Evolutionary conservation across 2,113 vertebrate genomes (phyloP).

Genomic region (Saimiri boliviensis): DNA sequence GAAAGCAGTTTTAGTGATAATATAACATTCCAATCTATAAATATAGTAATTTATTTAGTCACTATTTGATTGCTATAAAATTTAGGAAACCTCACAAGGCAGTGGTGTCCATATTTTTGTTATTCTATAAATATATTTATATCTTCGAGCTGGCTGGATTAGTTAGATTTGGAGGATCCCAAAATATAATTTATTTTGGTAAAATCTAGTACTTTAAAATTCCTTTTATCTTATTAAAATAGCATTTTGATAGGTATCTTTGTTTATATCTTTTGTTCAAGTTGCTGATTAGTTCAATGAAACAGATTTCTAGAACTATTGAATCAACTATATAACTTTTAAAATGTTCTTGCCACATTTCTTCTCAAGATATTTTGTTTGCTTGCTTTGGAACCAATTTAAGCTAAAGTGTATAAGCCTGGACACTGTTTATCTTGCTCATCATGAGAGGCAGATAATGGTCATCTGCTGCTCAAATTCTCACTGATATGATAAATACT

Average conservation of each 20-base stretch:
- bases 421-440: neutral
- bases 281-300: neutral
- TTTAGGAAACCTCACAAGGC: neutral
- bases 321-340: neutral
- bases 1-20: neutral
- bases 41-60: neutral
- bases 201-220: neutral
- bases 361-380: neutral
- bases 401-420: neutral
- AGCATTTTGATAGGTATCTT: neutral
- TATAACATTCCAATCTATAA: neutral
- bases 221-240: neutral
- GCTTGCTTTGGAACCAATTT: neutral
- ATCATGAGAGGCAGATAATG: neutral
- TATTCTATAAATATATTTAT: neutral
- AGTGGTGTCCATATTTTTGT: neutral
- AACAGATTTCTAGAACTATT: neutral
- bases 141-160: neutral
- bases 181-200: neutral
- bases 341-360: neutral
- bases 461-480: constrained; percentile 3
- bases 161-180: neutral
- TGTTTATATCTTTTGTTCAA: neutral
- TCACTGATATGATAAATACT: neutral
- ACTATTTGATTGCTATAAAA: neutral